Base-by-base conservation (phyloP, 1,140 invertebrate genomes). In the Cepaea nemoralis region DNA sequence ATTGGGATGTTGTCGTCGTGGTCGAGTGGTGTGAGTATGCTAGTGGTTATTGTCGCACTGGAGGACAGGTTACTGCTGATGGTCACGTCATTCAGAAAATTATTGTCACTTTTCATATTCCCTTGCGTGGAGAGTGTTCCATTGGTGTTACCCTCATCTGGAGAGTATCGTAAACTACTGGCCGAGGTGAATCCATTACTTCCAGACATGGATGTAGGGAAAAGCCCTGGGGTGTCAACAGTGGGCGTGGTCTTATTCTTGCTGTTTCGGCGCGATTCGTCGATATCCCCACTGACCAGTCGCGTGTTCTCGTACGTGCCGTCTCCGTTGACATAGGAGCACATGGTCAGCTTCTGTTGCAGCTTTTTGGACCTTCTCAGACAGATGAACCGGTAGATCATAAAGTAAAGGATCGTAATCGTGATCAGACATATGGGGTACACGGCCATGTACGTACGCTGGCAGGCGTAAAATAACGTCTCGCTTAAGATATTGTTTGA, bases 351-450 rank as follows among this genome's bases (percentile, higher is more conserved):
- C 77, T 79, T 86, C 76, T 75, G 81, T 37, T 83, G 80, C 50
- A 82, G 83, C 82, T 81, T 83, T 59, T 42, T 84, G 42, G 59
- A 80, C 42, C 74, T 83, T 48, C 74, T 77, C 67, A 40, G 85
- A 69, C 73, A 59, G 79, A 83, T 50, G 82, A 85, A 75, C 69
- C 80, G 31, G 77, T 83, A 84, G 39, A 82, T 75, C 14, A 81
- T 78, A n/a, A 69, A n/a, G 66, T 89, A 89, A n/a, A 89, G 83
- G n/a, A 87, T 45, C 12, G 81, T 83, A 0, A 89, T 85, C 5
- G 83, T 83, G 12, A 89, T 82, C 8, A 86, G 82, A 71, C 86
- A 88, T 24, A 87, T 77, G 1, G 84, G 81, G 67, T 84, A 89
- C 27, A 89, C 78, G 1, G 83, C 82, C 3, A 84, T 83, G 80